Evolutionary conservation across 2,113 vertebrate species (phyloP).

Genomic region (Amblyopsis rosae): DNA sequence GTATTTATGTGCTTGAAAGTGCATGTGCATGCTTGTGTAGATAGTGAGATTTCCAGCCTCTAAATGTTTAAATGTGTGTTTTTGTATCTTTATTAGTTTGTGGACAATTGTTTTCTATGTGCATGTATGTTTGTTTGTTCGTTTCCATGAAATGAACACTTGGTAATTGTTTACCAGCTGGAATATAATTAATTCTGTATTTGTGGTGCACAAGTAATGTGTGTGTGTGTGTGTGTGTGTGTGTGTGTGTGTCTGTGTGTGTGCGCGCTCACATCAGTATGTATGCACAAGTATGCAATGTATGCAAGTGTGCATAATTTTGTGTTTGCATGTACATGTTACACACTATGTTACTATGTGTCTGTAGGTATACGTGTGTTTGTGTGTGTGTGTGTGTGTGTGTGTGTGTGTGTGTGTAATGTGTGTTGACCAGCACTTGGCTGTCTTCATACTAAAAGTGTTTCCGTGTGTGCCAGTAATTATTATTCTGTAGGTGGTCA

Average conservation of each 20-base stretch:
- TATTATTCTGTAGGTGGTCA: constrained; percentile 53
- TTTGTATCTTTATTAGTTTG: constrained; percentile 18
- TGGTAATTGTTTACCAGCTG: too few species aligned
- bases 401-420: constrained; percentile 14
- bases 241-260: not conserved
- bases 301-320: too few species aligned
- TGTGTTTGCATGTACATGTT: not conserved
- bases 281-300: too few species aligned
- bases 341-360: too few species aligned
- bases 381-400: constrained; percentile 1
- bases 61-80: constrained; percentile 16
- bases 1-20: not conserved
- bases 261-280: not conserved
- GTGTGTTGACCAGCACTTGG: not conserved
- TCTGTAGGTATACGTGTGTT: not conserved
- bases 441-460: constrained; percentile 34
- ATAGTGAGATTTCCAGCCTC: not conserved
- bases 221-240: not conserved
- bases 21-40: constrained; percentile 15
- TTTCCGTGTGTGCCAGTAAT: constrained; percentile 56
- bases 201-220: not conserved
- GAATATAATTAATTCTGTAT: too few species aligned
- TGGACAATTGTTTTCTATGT: not conserved
- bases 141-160: not conserved
- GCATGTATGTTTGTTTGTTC: not conserved